Conservation (phyloP, 2,888 invertebrate genomes). For the Drosophila dives region DNA sequence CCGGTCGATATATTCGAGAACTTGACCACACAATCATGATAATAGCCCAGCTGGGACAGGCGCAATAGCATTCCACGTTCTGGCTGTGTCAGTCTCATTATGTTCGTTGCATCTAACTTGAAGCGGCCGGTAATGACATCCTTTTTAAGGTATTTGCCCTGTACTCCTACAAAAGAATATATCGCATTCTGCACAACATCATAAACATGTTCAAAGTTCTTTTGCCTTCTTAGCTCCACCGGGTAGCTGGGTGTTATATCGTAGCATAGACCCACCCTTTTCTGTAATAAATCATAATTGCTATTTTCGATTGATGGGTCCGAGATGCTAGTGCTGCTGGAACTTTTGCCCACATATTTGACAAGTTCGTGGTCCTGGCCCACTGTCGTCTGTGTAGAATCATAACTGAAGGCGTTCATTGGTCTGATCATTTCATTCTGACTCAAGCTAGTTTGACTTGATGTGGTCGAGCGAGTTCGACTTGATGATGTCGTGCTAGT, state of each 20-base stretch:
- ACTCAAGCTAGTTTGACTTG: neutral
- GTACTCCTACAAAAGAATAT: slow-evolving; percentile 95
- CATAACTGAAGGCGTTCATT: slow-evolving; percentile 19
- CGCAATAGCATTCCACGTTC: slow-evolving; percentile 89
- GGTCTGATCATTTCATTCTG: neutral
- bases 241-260: slow-evolving; percentile 26
- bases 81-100: slow-evolving; percentile 86
- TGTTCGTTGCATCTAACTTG: slow-evolving; percentile 86
- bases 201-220: slow-evolving; percentile 44
- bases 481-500: too few species aligned
- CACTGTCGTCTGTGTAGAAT: slow-evolving; percentile 24
- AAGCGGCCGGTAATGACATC: slow-evolving; percentile 88
- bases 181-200: slow-evolving; percentile 91
- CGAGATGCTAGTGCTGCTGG: neutral
- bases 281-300: slow-evolving; percentile 41
- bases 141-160: slow-evolving; percentile 90
- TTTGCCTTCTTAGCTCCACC: slow-evolving; percentile 11
- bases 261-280: slow-evolving; percentile 1
- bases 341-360: neutral
- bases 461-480: neutral
- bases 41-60: slow-evolving; percentile 93
- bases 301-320: neutral
- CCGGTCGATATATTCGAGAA: slow-evolving; percentile 91
- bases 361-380: neutral
- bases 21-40: slow-evolving; percentile 91